Conservation (phyloP, 2,797 vertebrate genomes). For the Holocentrus rufus region DNA sequence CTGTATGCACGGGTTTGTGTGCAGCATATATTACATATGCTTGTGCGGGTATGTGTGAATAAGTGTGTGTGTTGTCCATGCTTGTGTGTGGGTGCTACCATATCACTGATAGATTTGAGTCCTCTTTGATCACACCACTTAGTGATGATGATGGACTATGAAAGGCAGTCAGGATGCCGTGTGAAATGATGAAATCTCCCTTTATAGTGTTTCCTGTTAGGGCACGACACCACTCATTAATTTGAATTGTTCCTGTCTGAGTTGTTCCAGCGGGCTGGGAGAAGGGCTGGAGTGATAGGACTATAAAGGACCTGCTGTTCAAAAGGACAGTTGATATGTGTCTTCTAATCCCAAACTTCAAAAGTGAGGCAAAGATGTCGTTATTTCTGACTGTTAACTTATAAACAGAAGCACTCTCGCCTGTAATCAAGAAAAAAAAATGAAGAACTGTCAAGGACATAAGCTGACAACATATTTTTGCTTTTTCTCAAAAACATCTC, state of each 20-base stretch:
- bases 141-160: slow-evolving; percentile 64
- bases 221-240: slow-evolving; percentile 68
- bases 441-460: neutral
- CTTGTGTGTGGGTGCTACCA: slow-evolving; percentile 7
- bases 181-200: slow-evolving; percentile 68
- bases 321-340: neutral
- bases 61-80: neutral
- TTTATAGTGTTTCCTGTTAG: slow-evolving; percentile 71
- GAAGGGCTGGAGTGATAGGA: slow-evolving; percentile 27
- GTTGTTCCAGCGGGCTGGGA: slow-evolving; percentile 34
- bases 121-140: slow-evolving; percentile 49
- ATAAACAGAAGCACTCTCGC: neutral
- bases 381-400: neutral
- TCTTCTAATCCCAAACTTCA: neutral
- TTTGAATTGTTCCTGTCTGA: slow-evolving; percentile 60
- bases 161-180: slow-evolving; percentile 50
- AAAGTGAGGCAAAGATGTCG: neutral
- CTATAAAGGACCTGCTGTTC: slow-evolving; percentile 19
- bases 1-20: neutral
- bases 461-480: neutral
- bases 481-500: neutral
- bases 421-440: neutral
- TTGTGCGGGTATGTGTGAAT: slow-evolving; percentile 2
- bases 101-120: slow-evolving; percentile 30
- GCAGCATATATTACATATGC: neutral